Conservation (phyloP, 2,113 vertebrate species). For the Melanotaenia duboulayi region DNA sequence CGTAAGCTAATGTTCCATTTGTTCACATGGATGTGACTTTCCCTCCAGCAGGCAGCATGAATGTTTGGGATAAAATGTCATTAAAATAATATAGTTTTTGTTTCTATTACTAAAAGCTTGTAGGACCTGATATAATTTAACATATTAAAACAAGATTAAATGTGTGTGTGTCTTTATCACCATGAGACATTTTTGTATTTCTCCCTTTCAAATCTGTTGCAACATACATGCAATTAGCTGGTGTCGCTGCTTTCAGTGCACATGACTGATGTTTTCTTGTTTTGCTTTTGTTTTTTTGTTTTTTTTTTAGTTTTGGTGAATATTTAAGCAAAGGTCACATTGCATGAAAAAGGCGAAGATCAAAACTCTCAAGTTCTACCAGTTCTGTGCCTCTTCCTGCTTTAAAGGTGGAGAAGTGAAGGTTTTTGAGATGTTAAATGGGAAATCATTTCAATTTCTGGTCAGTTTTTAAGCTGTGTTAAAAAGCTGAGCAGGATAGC, state of each 20-base stretch:
- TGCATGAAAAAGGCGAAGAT: too few species aligned
- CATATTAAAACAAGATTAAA: background rate
- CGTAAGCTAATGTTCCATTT: constrained; percentile 82
- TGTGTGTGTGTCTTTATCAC: background rate
- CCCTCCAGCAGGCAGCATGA: background rate
- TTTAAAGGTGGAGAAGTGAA: background rate
- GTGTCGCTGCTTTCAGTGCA: background rate
- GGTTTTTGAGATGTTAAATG: background rate
- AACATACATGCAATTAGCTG: background rate
- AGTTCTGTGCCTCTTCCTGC: background rate
- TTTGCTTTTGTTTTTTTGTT: too few species aligned
- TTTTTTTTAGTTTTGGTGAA: too few species aligned
- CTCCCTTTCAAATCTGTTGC: background rate
- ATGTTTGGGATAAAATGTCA: background rate
- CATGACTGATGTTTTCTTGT: background rate
- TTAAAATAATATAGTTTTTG: background rate
- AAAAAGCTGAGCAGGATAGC: background rate
- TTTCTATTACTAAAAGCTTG: background rate
- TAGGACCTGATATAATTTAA: background rate
- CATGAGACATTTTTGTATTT: background rate
- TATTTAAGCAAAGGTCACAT: background rate
- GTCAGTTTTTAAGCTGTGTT: background rate
- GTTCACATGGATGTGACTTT: background rate
- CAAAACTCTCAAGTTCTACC: too few species aligned
- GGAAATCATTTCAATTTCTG: background rate